phyloP scores from a whole-genome alignment of 1,140 invertebrate species.

The Drosophila eugracilis region DNA sequence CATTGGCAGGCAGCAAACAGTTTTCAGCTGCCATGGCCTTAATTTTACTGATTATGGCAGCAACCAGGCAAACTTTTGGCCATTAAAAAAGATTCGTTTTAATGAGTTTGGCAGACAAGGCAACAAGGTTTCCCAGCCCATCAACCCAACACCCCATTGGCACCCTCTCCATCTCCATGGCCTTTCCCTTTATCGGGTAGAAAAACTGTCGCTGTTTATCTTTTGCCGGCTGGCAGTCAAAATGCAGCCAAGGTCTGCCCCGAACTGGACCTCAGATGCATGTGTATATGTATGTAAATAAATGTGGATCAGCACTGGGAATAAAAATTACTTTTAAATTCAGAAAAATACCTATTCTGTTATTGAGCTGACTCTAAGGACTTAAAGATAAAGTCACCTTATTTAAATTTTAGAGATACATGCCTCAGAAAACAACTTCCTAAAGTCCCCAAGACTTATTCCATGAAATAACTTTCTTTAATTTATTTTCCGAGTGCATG shows the following conservation, averaged over 20 bases:
- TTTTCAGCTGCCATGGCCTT: constrained; percentile 74
- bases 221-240: constrained; percentile 48
- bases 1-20: constrained; percentile 68
- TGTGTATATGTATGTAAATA: constrained; percentile 16
- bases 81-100: constrained; percentile 82
- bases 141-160: constrained; percentile 1
- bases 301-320: constrained; percentile 5
- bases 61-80: constrained; percentile 73
- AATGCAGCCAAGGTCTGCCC: constrained; percentile 38
- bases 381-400: too few species aligned
- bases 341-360: too few species aligned
- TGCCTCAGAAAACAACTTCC: too few species aligned
- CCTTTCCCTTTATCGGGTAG: constrained; percentile 42
- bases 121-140: constrained; percentile 42
- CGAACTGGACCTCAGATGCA: constrained; percentile 42
- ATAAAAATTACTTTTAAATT: not conserved
- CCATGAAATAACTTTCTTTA: too few species aligned
- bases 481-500: not conserved
- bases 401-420: too few species aligned
- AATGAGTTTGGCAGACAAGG: constrained; percentile 76
- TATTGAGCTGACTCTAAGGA: too few species aligned
- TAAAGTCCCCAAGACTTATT: too few species aligned
- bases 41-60: constrained; percentile 81
- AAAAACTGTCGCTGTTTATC: constrained; percentile 79
- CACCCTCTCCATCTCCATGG: not conserved